Conservation (phyloP, 2,113 vertebrate species). For the Tetrax tetrax region DNA sequence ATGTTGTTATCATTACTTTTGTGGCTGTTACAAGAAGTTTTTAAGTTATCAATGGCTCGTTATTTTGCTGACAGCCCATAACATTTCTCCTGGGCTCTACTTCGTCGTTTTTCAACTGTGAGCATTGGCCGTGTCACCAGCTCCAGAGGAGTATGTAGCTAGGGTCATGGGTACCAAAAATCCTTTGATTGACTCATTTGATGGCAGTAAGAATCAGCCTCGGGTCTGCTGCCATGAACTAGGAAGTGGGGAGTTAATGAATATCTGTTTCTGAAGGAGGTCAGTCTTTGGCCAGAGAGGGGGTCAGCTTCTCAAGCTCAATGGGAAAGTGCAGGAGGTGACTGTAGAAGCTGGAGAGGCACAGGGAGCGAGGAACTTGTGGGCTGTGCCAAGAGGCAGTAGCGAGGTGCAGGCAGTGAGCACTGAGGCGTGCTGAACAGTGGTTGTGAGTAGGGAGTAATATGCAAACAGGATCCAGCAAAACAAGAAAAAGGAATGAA, state of each 20-base stretch:
- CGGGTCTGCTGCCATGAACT: fast-evolving
- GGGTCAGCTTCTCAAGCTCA: neutral
- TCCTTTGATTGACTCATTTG: neutral
- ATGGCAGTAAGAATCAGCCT: neutral
- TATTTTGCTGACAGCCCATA: neutral
- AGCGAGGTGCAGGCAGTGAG: neutral
- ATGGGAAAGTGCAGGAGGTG: fast-evolving
- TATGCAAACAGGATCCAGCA: neutral
- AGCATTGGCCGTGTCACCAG: neutral
- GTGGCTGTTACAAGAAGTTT: neutral
- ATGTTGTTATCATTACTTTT: neutral
- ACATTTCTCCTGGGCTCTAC: neutral
- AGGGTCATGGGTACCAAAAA: neutral
- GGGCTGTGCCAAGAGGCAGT: neutral
- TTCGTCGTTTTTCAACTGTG: neutral
- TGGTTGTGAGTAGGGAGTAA: neutral
- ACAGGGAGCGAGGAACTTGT: neutral
- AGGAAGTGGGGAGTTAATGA: neutral
- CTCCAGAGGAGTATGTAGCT: neutral
- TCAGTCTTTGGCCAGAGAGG: neutral
- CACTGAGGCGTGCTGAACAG: neutral
- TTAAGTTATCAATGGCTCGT: neutral
- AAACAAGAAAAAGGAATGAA: neutral
- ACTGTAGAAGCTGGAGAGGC: neutral
- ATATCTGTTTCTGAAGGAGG: neutral